These are phyloP conservation scores for Lethenteron camtschaticum DNA, from an alignment of 2,113 vertebrate genomes.

Conservation along the genomic window DNA sequence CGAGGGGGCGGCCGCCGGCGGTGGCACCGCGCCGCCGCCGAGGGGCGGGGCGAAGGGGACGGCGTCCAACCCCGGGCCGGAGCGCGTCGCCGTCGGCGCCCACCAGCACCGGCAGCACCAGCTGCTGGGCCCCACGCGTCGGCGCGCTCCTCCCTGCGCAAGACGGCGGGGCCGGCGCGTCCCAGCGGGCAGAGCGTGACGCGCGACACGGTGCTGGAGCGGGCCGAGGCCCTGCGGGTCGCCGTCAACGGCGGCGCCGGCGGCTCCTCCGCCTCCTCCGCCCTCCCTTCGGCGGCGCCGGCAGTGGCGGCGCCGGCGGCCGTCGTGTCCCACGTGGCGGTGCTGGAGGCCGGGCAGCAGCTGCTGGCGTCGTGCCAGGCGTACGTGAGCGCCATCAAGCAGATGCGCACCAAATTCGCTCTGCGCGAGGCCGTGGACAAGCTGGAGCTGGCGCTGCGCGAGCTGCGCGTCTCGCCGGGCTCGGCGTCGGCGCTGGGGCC, in stretches of 20 bases:
- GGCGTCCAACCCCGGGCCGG: background rate
- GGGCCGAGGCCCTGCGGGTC: conserved; percentile 28
- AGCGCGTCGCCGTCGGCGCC: background rate
- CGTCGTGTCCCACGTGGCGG: conserved; percentile 57
- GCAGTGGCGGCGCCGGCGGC: background rate
- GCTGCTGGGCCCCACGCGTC: conserved; percentile 16
- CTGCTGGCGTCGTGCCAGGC: conserved; percentile 89
- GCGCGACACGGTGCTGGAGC: conserved; percentile 72
- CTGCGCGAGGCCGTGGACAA: conserved; percentile 89
- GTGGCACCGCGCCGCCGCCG: background rate
- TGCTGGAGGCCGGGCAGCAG: conserved; percentile 65
- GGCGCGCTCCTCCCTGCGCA: conserved; percentile 1
- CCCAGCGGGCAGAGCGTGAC: conserved; percentile 53
- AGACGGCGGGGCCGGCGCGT: background rate
- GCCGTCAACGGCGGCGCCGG: background rate
- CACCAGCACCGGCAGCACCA: conserved; percentile 21
- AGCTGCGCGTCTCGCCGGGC: conserved; percentile 51
- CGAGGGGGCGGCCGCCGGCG: background rate
- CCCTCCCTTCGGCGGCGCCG: background rate
- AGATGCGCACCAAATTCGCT: conserved; percentile 93
- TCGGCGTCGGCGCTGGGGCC: conserved; percentile 35
- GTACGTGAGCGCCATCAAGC: conserved; percentile 92
- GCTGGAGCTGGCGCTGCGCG: conserved; percentile 83
- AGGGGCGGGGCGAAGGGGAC: background rate
- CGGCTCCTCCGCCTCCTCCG: background rate